These are phyloP conservation scores for Chironomus striatipennis DNA, from an alignment of 1,140 invertebrate species.

Conservation along the genomic window DNA sequence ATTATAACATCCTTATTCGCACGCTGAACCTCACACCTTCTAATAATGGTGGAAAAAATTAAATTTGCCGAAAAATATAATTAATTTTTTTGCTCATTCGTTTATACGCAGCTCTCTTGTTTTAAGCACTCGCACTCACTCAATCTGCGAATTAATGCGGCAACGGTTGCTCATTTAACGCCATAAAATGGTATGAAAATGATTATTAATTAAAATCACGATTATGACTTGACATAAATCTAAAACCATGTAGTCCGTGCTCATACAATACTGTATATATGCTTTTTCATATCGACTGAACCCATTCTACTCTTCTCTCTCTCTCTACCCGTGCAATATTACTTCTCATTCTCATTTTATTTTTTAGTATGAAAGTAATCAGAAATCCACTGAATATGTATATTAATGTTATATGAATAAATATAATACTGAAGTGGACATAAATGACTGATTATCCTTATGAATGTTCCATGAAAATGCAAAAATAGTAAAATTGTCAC, in stretches of 20 bases:
- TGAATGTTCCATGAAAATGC: background rate
- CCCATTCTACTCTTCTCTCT: too few species aligned
- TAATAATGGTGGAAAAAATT: background rate
- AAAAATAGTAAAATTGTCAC: background rate
- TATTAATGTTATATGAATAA: constrained; percentile 1
- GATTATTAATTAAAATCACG: constrained; percentile 19
- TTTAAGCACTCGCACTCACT: background rate
- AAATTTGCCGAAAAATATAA: constrained; percentile 3
- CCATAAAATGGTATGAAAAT: constrained; percentile 16
- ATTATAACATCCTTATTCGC: too few species aligned
- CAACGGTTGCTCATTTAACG: background rate
- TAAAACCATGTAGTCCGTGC: background rate
- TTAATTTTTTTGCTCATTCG: background rate
- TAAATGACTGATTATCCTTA: constrained; percentile 13
- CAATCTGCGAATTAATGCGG: background rate
- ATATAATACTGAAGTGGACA: constrained; percentile 19
- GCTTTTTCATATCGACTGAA: background rate
- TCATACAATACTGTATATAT: background rate
- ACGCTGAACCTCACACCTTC: background rate
- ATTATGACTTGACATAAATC: constrained; percentile 8
- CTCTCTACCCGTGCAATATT: too few species aligned
- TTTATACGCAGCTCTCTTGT: background rate
- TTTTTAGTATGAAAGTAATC: background rate
- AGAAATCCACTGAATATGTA: background rate
- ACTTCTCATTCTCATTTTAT: too few species aligned